Conservation (phyloP, 1,140 invertebrate species). For the Aphaenogaster floridana region DNA sequence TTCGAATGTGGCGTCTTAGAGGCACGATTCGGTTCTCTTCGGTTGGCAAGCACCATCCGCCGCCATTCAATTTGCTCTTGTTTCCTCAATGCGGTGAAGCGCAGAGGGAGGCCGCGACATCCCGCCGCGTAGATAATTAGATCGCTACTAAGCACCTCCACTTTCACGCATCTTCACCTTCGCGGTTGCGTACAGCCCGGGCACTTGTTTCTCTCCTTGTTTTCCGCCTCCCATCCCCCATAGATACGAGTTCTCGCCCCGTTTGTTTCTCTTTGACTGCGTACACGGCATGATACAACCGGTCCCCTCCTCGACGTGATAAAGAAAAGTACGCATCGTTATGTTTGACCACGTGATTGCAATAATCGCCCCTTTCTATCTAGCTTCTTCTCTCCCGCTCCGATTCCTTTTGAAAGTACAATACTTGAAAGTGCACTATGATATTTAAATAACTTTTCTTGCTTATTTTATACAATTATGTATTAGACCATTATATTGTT, state of each 20-base stretch:
- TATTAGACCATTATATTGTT: not conserved
- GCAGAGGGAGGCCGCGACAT: slow-evolving; percentile 80
- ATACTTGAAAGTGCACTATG: not conserved
- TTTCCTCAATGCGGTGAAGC: slow-evolving; percentile 78
- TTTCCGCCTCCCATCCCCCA: not conserved
- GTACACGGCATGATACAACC: slow-evolving; percentile 64
- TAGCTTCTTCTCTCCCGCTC: not conserved
- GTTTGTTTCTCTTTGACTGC: slow-evolving; percentile 65
- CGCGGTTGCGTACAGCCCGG: slow-evolving; percentile 68
- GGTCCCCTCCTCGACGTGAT: slow-evolving; percentile 12
- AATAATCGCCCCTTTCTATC: not conserved
- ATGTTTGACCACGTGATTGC: slow-evolving; percentile 23
- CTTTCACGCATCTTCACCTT: slow-evolving; percentile 80
- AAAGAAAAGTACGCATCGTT: slow-evolving; percentile 41
- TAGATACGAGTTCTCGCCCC: slow-evolving; percentile 36
- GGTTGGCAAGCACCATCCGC: slow-evolving; percentile 34
- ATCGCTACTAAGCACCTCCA: slow-evolving; percentile 83
- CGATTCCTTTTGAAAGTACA: not conserved
- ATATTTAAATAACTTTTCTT: not conserved
- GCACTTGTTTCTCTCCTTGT: slow-evolving; percentile 73
- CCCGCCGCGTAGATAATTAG: slow-evolving; percentile 85
- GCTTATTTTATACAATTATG: not conserved
- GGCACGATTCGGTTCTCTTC: slow-evolving; percentile 40
- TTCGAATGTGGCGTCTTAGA: slow-evolving; percentile 25
- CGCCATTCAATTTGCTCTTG: slow-evolving; percentile 76